A percentile compares a stretch with the other conserved stretches of the same genome.
Evolutionary conservation across 2,113 vertebrate genomes (phyloP).

Genomic region (Xiphophorus couchianus): DNA sequence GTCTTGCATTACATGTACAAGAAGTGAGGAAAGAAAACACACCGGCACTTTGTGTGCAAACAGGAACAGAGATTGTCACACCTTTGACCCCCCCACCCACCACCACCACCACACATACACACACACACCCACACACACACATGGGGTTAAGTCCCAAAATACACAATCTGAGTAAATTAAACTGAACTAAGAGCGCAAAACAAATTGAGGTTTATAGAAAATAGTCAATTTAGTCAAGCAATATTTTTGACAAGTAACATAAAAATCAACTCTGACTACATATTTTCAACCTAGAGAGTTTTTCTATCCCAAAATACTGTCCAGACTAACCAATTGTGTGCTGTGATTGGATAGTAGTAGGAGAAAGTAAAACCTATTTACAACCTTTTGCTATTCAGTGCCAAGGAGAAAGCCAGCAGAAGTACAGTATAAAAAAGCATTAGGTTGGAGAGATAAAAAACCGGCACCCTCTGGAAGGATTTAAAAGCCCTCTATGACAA

Average conservation of each 20-base stretch:
- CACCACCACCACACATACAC: too few relatives aligned
- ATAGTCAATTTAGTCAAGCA: background rate
- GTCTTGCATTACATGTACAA: slow-evolving; percentile 25
- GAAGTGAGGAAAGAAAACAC: slow-evolving; percentile 28
- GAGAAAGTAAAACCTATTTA: too few relatives aligned
- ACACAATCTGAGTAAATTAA: background rate
- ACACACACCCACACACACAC: background rate
- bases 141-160: too few relatives aligned
- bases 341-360: too few relatives aligned
- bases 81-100: slow-evolving; percentile 44
- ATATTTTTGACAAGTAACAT: too few relatives aligned
- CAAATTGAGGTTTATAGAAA: slow-evolving; percentile 6
- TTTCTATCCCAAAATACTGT: too few relatives aligned
- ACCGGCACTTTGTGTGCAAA: slow-evolving; percentile 18
- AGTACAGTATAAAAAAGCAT: background rate
- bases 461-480: background rate
- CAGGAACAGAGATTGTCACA: slow-evolving; percentile 34
- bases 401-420: background rate
- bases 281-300: background rate
- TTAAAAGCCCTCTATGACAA: background rate
- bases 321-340: too few relatives aligned
- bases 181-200: slow-evolving; percentile 7
- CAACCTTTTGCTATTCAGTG: background rate
- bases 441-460: background rate
- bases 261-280: background rate